A percentile compares a stretch with the other conserved stretches of the same genome.
Evolutionary conservation across 2,113 vertebrate genomes (phyloP).

Genomic region (Trochalopteron elliotii): DNA sequence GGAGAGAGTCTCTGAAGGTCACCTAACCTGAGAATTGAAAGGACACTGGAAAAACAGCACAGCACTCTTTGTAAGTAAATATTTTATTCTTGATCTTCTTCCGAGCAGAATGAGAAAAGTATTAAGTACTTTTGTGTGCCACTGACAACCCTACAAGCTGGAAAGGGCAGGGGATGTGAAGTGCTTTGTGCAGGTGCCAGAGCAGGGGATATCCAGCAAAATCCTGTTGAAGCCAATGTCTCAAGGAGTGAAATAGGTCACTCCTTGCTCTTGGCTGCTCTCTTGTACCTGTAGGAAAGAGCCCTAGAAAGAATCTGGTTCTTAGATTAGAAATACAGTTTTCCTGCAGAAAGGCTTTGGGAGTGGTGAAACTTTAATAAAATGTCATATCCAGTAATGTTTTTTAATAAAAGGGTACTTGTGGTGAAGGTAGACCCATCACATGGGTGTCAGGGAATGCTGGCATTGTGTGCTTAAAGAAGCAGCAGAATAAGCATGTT

Average conservation of each 20-base stretch:
- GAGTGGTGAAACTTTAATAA: neutral
- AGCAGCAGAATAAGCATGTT: neutral
- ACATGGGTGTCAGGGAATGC: neutral
- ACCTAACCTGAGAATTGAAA: neutral
- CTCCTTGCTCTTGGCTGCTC: neutral
- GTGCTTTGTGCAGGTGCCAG: neutral
- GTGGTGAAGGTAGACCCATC: neutral
- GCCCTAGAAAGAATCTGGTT: neutral
- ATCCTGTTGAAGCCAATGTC: neutral
- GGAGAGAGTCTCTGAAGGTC: constrained; percentile 12
- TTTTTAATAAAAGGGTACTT: neutral
- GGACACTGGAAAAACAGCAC: neutral
- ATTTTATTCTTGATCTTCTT: constrained; percentile 44
- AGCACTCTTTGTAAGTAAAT: neutral
- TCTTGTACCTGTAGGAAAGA: neutral
- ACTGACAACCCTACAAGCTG: neutral
- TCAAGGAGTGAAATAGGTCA: neutral
- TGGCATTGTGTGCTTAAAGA: neutral
- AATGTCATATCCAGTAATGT: neutral
- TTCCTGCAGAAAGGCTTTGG: neutral
- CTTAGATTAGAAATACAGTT: neutral
- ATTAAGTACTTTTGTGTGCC: neutral
- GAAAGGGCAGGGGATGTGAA: neutral
- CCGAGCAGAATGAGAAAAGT: neutral
- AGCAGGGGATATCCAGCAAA: neutral